A percentile compares a stretch with the other conserved stretches of the same genome.
These are phyloP conservation scores for Bombyx huttoni DNA, from an alignment of 2,888 invertebrate species.

Conservation along the genomic window DNA sequence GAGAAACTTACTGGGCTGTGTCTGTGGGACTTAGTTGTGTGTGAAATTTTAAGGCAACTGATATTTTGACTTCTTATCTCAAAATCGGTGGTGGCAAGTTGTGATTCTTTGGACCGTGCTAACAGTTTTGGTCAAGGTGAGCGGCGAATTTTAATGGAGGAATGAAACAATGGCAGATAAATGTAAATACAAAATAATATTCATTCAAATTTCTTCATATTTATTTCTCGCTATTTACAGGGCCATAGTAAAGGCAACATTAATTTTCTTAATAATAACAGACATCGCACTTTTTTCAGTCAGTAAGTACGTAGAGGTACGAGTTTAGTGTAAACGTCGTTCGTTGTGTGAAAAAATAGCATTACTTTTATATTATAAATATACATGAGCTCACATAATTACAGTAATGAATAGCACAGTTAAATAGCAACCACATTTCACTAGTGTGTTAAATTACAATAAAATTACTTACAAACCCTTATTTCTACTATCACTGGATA, in stretches of 20 bases:
- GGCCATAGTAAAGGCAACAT: constrained; percentile 66
- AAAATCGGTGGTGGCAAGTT: too few species aligned
- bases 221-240: constrained; percentile 60
- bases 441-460: constrained; percentile 29
- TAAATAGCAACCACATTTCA: constrained; percentile 3
- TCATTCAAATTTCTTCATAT: constrained; percentile 5
- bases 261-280: constrained; percentile 49
- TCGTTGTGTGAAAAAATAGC: constrained; percentile 58
- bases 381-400: constrained; percentile 26
- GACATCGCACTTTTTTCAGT: background rate
- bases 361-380: constrained; percentile 32
- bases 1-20: too few species aligned
- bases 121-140: too few species aligned
- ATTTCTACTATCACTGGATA: constrained; percentile 69
- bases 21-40: too few species aligned
- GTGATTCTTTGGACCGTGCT: too few species aligned
- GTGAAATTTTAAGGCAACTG: too few species aligned
- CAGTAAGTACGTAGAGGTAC: constrained; percentile 15
- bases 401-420: constrained; percentile 41
- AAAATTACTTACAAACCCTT: constrained; percentile 42
- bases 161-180: background rate
- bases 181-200: constrained; percentile 5
- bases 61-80: too few species aligned
- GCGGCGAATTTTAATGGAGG: background rate
- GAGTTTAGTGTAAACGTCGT: constrained; percentile 20